Conservation (phyloP, 1,140 invertebrate genomes). For the Grapholita molesta region DNA sequence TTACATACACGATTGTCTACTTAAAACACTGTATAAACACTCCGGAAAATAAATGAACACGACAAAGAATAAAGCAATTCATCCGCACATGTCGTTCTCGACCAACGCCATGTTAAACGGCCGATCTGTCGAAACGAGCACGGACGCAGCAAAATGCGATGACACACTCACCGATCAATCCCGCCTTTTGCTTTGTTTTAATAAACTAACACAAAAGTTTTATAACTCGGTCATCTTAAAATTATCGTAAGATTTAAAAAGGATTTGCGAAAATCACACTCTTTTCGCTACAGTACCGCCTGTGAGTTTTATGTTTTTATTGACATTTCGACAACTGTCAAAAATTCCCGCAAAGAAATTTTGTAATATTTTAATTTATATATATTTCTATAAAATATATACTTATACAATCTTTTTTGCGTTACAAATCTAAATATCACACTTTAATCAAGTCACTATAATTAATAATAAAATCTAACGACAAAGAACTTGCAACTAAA, state of each 20-base stretch:
- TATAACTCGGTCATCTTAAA: background rate
- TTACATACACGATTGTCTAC: conserved; percentile 31
- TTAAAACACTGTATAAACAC: conserved; percentile 34
- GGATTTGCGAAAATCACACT: conserved; percentile 27
- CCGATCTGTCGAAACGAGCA: conserved; percentile 35
- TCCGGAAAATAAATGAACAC: conserved; percentile 47
- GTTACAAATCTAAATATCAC: no score
- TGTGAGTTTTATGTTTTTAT: conserved; percentile 56
- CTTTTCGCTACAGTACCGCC: conserved; percentile 34
- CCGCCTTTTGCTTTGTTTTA: background rate
- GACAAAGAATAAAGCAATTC: conserved; percentile 65
- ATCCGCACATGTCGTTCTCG: conserved; percentile 68
- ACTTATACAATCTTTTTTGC: no score
- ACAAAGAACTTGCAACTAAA: background rate
- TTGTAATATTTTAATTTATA: no score
- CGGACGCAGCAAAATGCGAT: conserved; percentile 42
- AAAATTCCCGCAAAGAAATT: conserved; percentile 66
- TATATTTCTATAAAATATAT: no score
- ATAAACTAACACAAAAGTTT: background rate
- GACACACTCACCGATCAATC: conserved; percentile 46
- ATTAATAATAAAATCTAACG: background rate
- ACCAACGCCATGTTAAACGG: conserved; percentile 71
- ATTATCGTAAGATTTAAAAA: conserved; percentile 4
- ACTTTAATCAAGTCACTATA: no score
- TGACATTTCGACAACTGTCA: conserved; percentile 66